These are phyloP conservation scores for Orchestes rusci DNA, from an alignment of 2,888 invertebrate genomes.

Conservation along the genomic window DNA sequence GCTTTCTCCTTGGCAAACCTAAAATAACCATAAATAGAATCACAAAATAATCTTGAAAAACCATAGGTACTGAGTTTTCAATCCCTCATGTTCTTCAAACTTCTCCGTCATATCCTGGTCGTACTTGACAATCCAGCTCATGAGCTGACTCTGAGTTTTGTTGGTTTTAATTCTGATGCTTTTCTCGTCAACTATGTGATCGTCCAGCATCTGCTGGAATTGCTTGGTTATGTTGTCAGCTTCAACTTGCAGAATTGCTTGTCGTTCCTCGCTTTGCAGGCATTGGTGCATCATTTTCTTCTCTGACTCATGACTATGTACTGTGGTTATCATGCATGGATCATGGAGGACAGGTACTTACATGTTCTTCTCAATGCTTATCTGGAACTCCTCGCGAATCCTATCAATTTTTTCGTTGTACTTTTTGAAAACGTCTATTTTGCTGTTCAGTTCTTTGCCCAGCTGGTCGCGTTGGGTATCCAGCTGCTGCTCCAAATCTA, in stretches of 20 bases:
- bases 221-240: slow-evolving; percentile 43
- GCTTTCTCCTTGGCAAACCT: slow-evolving; percentile 44
- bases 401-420: slow-evolving; percentile 29
- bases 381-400: slow-evolving; percentile 28
- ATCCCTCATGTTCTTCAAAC: slow-evolving; percentile 49
- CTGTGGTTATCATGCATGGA: too few relatives aligned
- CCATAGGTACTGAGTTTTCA: slow-evolving; percentile 36
- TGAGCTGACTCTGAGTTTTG: slow-evolving; percentile 52
- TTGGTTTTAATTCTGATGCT: slow-evolving; percentile 48
- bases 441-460: slow-evolving; percentile 30
- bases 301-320: slow-evolving; percentile 29
- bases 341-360: slow-evolving; percentile 25
- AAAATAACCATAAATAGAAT: slow-evolving; percentile 1
- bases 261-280: slow-evolving; percentile 45
- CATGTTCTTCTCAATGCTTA: slow-evolving; percentile 28
- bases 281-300: slow-evolving; percentile 48
- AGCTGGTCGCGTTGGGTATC: slow-evolving; percentile 32
- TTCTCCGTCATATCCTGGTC: slow-evolving; percentile 54
- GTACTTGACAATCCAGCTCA: slow-evolving; percentile 53
- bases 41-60: slow-evolving; percentile 11
- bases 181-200: slow-evolving; percentile 50
- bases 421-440: slow-evolving; percentile 27
- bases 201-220: slow-evolving; percentile 44
- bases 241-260: slow-evolving; percentile 48
- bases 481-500: slow-evolving; percentile 31